Base-by-base conservation (phyloP, 1,140 invertebrate genomes). In the Thalassaphorura encarpata region DNA sequence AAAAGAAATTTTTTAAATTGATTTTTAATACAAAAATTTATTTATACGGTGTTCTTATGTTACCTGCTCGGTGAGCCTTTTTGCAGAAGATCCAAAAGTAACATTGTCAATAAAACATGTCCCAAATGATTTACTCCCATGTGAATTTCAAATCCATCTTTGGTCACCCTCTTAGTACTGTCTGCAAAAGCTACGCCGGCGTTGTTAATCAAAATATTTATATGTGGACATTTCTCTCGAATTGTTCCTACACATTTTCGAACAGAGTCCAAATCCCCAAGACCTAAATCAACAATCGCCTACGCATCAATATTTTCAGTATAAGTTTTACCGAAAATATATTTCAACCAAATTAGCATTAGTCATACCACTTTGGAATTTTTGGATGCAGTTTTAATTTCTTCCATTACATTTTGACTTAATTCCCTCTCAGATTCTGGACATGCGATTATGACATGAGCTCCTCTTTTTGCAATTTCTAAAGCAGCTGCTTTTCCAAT, bases 121-220 rank as follows among this genome's bases (percentile, higher is more conserved):
- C 86, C 86, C 46, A 89, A 70, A 69, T 89, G 81, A 69, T 89
- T 89, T 0, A 83, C 80, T 15, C 81, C 84, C 70, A 88, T 80
- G 69, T 87, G 83, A 42, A 82, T 80, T 72, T 93, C 89, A 73
- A 85, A 86, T 0, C 85, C 86, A 72, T 93, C 88, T 63, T 78
- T 72, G 1, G 86, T 91, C 42, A 69, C 70, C 19, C 39, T 28
- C 4, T 26, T 13, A 4, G 33, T 18, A 2, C 39, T 6, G 28
- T 3, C 6, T 5, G 18, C 3, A 24, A 3, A 2, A n/a, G 29
- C 18, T 6, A 4, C 13, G 6, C 51, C 51, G 6, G 39, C 51
- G 29, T 53, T 53, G n/a, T 29, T 42, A 29, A 53, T 79, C 3
- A 92, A 71, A 39, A 87, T 70, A 66, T 87, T 77, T 33, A 87